Evolutionary conservation across 2,888 invertebrate genomes (phyloP).

Genomic region (Nymphalis polychloros): DNA sequence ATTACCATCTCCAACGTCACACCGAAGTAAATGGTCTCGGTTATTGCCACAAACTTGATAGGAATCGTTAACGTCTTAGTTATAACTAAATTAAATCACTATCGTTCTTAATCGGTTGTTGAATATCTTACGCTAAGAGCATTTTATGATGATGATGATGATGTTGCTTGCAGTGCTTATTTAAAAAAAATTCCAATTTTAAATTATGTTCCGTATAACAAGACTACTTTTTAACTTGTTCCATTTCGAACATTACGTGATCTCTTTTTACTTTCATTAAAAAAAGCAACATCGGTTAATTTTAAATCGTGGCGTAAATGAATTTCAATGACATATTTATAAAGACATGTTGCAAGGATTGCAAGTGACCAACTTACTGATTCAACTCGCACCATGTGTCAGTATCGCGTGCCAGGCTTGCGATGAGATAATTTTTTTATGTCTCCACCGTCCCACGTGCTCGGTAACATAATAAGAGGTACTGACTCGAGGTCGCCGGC

Average conservation of each 20-base stretch:
- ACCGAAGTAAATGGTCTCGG: slow-evolving; percentile 29
- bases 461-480: slow-evolving; percentile 33
- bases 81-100: slow-evolving; percentile 29
- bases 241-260: no score
- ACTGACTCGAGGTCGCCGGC: slow-evolving; percentile 35
- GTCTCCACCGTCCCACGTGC: slow-evolving; percentile 34
- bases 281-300: no score
- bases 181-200: no score
- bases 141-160: neutral
- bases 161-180: no score
- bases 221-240: no score
- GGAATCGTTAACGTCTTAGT: slow-evolving; percentile 29
- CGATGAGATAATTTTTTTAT: slow-evolving; percentile 33
- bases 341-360: neutral
- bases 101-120: slow-evolving; percentile 16
- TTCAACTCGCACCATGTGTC: slow-evolving; percentile 22
- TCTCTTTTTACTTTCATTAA: no score
- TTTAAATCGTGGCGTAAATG: no score
- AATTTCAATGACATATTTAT: neutral
- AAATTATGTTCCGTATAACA: no score
- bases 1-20: slow-evolving; percentile 28
- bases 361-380: slow-evolving; percentile 14
- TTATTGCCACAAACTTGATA: slow-evolving; percentile 32
- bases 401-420: slow-evolving; percentile 25
- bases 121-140: neutral